Base-by-base conservation (phyloP, 2,888 invertebrate species). In the Cheilosia vernalis region DNA sequence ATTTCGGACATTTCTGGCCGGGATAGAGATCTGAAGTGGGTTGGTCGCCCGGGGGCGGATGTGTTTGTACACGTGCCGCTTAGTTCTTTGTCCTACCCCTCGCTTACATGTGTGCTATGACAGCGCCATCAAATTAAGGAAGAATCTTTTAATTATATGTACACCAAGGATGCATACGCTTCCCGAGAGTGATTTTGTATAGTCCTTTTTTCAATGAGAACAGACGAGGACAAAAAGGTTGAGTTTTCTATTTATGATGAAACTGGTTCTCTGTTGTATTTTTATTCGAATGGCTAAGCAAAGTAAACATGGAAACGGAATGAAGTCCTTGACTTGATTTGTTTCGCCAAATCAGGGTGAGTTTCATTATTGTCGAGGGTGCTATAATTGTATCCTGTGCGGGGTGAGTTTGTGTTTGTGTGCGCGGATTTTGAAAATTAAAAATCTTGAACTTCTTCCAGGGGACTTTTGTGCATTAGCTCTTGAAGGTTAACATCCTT, bases 121-220 rank as follows among this genome's bases (percentile, higher is more conserved):
- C 56, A 61, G 55, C 67, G 55, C 67, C 67, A 67, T 67, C 27
- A 55, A 56, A 67, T 55, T 67, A 60, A 49, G 37, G 17, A 72
- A 53, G 72, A 72, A 72, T 64, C 60, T 72, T 79, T 79, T 79
- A 72, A 79, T 79, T 79, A 73, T 79, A 24, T 47, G 21, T 10
- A 19, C 10, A 33, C 13, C 58, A 58, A 58, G 58, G 72, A 64
- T 67, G 19, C 13, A 13, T 40, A 37, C 61, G 69, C 33, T 37
- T 69, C 49, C 64, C 30, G 30, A 44, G 44, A 63, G 30, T 61
- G 61, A 30, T 44, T 61, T 61, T 21, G 33, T 60, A 13, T 30
- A 30, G 7, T 30, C 9, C 9, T 10, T 17, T 63, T 33, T 30
- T 17, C 9, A 3, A 19, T 2, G 13, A 47, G n/a, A 6, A 21